These are phyloP conservation scores for Polydrusus tereticollis DNA, from an alignment of 2,888 invertebrate species.

Conservation along the genomic window DNA sequence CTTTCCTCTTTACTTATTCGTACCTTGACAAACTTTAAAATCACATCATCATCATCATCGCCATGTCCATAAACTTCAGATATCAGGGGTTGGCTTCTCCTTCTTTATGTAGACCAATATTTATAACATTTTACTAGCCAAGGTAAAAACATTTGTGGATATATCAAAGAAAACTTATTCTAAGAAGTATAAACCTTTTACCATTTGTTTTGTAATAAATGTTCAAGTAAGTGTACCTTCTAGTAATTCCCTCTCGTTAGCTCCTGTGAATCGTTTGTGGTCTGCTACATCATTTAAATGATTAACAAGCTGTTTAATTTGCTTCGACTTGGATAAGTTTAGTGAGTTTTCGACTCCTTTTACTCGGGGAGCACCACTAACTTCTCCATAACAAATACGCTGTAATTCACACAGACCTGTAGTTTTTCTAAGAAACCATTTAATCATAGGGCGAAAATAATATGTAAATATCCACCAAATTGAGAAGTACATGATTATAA, in stretches of 20 bases:
- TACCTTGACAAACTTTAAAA: no score
- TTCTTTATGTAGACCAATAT: no score
- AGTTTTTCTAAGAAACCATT: conserved; percentile 89
- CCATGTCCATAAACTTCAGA: no score
- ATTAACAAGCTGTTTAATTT: conserved; percentile 77
- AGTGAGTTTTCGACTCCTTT: conserved; percentile 82
- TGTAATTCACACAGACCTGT: conserved; percentile 93
- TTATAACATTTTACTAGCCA: no score
- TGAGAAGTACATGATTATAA: conserved; percentile 51
- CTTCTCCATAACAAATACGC: conserved; percentile 89
- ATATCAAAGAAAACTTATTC: neutral
- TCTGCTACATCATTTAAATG: conserved; percentile 74
- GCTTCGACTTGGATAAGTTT: conserved; percentile 74
- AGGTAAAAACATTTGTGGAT: no score
- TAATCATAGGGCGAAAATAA: conserved; percentile 87
- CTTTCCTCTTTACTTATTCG: no score
- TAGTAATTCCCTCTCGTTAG: conserved; percentile 70
- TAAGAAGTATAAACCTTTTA: no score
- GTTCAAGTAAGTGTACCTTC: conserved; percentile 32
- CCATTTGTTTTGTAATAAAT: neutral
- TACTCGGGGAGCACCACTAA: conserved; percentile 79
- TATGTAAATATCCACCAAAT: conserved; percentile 70
- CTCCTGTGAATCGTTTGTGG: conserved; percentile 67
- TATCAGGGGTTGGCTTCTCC: no score
- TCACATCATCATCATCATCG: no score